Base-by-base conservation (phyloP, 1,140 invertebrate species). In the Parapsyche elsis region DNA sequence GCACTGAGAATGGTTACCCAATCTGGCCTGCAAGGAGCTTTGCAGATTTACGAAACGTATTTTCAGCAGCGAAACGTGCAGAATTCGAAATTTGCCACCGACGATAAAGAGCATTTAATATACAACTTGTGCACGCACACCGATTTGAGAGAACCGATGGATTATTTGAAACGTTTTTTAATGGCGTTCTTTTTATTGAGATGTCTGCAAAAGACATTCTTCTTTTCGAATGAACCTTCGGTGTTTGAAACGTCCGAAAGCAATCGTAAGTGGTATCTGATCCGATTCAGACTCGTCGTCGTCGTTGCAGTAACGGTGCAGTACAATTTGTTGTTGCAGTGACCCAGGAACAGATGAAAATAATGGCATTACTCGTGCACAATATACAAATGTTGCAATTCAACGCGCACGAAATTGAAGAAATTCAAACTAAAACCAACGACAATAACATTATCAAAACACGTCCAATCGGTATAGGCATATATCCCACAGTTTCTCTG, bases 391-490 rank as follows among this genome's bases (percentile, higher is more conserved):
- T 94, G 80, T 84, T 94, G 16, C 94, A 94, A 80, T 95, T 94
- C 85, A 95, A 95, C 87, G 93, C 93, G 5, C 94, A 95, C 85
- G 93, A 94, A 87, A 90, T 95, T 30, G 92, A 90, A 73, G 93
- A 94, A 84, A 84, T 81, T 84, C 87, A 79, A 80, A 86, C 57
- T 86, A 89, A 81, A 71, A 57, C 26, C 24, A 75, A 49, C 23
- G n/a, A 10, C 4, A 30, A 64, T 38, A 64, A 1, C 21, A 45
- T 64, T 12, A 38, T 38, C 1, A 44, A 16, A 9, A 61, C 75
- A 14, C 24, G 84, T 38, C 88, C 90, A 77, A 85, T 93, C 19
- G 94, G 92, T 1, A 90, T 94, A 14, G 94, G 89, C 21, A 87
- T 94, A 64, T 95, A 94, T 83, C 88, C 92, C 9, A 92, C 91